Base-by-base conservation (phyloP, 1,140 invertebrate genomes). In the Hestina assimilis region DNA sequence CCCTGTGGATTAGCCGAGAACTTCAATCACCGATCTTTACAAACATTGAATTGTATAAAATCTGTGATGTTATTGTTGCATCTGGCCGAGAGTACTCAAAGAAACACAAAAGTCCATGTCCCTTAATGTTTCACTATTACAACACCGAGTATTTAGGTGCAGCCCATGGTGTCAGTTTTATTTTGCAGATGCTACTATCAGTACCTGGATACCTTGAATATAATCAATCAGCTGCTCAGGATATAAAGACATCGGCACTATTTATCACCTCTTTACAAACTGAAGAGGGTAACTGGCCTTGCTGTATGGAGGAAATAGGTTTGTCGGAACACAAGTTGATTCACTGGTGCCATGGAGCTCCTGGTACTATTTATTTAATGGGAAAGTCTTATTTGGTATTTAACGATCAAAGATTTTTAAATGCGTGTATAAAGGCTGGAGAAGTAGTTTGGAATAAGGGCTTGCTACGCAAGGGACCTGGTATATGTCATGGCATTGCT, bases 321-420 rank as follows among this genome's bases (percentile, higher is more conserved):
- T 74, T 87, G 7, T 64, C 78, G 4, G 86, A 89, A 1, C 90
- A 94, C 28, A 93, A 95, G 59, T 73, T 97, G 1, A 91, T 97
- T 3, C 96, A 97, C 73, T 97, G 95, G 95, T 97, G 96, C 86
- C 95, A 97, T 83, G 96, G 96, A 1, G 95, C 95, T 21, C 93
- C 95, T 38, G 95, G 95, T 5, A 91, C 93, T 1, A 84, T 96
- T 5, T 96, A 96, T 76, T 73, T 96, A 14, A 91, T 97, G 89
- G 95, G 94, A 1, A 95, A 93, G 83, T 95, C 96, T 0, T 96
- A 94, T 81, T 70, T 93, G 3, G 74, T 93, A 2, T 96, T 92
- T 83, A 92, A 93, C 56, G 95, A 96, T 56, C 79, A 92, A 2
- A 93, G 93, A 71, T 97, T 95, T 78, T 78, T 96, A 6, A 73